Evolutionary conservation across 92 coral and sea anemone genomes (phyloP).

Genomic region (Hydrozoanthus gracilis): DNA sequence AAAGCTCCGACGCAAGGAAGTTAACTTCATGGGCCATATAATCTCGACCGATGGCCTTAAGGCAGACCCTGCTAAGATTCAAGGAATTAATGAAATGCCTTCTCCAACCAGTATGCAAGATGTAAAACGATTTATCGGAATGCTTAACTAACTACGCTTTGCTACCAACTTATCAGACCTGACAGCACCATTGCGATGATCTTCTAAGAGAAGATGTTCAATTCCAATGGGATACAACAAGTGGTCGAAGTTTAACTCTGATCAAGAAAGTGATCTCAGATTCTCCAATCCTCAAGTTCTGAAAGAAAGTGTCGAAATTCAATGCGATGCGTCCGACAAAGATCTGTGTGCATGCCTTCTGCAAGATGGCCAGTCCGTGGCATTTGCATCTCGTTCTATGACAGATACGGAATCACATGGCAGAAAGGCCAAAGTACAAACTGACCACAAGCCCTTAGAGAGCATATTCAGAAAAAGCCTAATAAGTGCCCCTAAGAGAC

Average conservation of each 20-base stretch:
- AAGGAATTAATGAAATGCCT: no score
- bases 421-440: conserved; percentile 25
- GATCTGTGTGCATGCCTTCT: conserved; percentile 23
- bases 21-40: conserved; percentile 49
- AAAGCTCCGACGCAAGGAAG: conserved; percentile 41
- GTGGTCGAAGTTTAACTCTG: neutral
- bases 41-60: neutral
- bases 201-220: neutral
- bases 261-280: conserved; percentile 11
- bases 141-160: no score
- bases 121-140: no score
- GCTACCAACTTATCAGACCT: no score
- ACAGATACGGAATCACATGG: conserved; percentile 37
- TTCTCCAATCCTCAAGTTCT: conserved; percentile 31
- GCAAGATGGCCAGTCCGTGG: conserved; percentile 42
- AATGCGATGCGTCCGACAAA: conserved; percentile 43
- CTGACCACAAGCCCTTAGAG: conserved; percentile 48
- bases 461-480: conserved; percentile 42
- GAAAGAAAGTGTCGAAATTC: conserved; percentile 23
- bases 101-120: no score
- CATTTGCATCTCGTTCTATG: conserved; percentile 27
- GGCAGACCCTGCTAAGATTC: no score
- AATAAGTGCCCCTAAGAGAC: conserved; percentile 43
- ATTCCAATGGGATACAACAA: conserved; percentile 42
- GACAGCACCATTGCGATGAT: no score